Base-by-base conservation (phyloP, 2,797 vertebrate genomes). In the Alcedo quadribrachys region DNA sequence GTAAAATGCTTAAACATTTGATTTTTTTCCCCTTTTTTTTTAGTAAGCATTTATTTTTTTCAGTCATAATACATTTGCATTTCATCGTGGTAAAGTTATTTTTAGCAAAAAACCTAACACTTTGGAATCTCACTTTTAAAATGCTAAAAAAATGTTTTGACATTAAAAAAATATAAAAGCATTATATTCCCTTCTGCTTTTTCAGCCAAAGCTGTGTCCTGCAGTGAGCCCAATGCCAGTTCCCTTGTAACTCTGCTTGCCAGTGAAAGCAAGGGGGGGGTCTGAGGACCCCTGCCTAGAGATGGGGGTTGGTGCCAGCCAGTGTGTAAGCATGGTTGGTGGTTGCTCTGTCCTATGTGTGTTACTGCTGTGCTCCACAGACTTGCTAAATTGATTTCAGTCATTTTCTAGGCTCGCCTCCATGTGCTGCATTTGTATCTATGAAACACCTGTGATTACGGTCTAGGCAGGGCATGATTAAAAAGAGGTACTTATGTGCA, bases 291-390 rank as follows among this genome's bases (percentile, higher is more conserved):
- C 15, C 50, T 45, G 27, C 40, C 32, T 19, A 28, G 48, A 32
- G 21, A 2, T 6, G 32, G 10, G 28, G 50, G 21, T 6, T n/a
- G 14, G 46, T 13, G 42, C 35, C 46, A 55, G 67, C 3, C 21
- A 1, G 45, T 16, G 30, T 57, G 0, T 17, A 37, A 18, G 57
- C 4, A 1, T 33, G 1, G 0, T 1, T 5, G 2, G 37, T 0
- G 2, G 3, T 37, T 50, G 51, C 68, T 40, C 28, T 40, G 58
- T 24, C 25, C 65, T 55, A 45, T 9, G 0, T 1, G 0, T 30
- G 42, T 30, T n/a, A 3, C 33, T 68, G 57, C 45, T 71, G 42
- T 43, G 30, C 81, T 83, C 54, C 62, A 11, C 48, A 12, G 15
- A 24, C 58, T 28, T 0, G 0, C 70, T 57, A 54, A 37, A 4